phyloP scores from a whole-genome alignment of 2,113 vertebrate genomes.

The Mustela nigripes region DNA sequence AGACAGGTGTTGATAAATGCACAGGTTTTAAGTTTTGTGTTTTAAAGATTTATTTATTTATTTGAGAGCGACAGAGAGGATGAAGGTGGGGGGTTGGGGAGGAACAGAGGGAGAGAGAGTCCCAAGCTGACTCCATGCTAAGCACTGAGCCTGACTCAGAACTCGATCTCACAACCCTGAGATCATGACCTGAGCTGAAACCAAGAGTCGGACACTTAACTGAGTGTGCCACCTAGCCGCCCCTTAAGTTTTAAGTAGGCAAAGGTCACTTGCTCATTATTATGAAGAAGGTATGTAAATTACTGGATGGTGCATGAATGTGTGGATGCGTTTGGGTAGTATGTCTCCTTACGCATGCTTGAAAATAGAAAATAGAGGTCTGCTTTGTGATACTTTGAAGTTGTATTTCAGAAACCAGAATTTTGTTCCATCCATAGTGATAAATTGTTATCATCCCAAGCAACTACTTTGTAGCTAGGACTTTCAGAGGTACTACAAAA shows the following conservation, averaged over 20 bases:
- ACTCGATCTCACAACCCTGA: neutral
- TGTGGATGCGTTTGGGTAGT: neutral
- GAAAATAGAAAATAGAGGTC: constrained; percentile 7
- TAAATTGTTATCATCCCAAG: constrained; percentile 48
- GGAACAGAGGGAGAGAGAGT: neutral
- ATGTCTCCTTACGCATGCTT: neutral
- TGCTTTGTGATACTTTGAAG: constrained; percentile 35
- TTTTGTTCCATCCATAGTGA: neutral
- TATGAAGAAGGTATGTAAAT: neutral
- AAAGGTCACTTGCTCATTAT: neutral
- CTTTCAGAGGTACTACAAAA: constrained; percentile 44
- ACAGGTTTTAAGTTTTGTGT: constrained; percentile 27
- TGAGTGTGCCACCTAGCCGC: fast-evolving
- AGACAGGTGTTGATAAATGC: neutral
- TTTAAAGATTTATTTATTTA: neutral
- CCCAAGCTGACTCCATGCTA: neutral
- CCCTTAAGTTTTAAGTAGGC: neutral
- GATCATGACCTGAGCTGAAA: neutral
- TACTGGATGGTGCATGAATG: neutral
- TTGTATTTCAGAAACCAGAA: constrained; percentile 60
- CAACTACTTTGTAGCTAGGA: neutral
- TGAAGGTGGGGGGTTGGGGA: neutral
- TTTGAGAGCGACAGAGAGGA: too few species aligned
- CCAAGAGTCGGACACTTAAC: neutral
- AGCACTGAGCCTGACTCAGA: neutral